phyloP scores from a whole-genome alignment of 92 coral and sea anemone species.

The Bergia puertoricense region DNA sequence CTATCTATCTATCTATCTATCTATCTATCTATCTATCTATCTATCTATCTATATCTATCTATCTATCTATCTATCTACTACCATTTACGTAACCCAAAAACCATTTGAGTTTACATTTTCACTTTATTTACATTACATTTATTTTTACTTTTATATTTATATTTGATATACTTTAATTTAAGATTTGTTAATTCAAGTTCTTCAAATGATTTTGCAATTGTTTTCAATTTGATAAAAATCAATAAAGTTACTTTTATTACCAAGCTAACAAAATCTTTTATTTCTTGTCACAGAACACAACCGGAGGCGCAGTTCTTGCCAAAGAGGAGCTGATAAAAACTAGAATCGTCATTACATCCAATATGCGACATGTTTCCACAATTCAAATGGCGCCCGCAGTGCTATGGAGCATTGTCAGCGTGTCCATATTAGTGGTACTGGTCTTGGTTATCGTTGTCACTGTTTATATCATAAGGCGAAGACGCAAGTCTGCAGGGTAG shows the following conservation, averaged over 20 bases:
- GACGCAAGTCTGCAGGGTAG: constrained; percentile 34
- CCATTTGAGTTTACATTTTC: no score
- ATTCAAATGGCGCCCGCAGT: constrained; percentile 24
- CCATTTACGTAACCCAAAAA: no score
- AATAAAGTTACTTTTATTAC: not conserved
- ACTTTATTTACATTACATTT: no score
- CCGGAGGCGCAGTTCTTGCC: constrained; percentile 79
- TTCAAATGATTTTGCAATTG: no score
- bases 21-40: no score
- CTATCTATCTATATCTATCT: no score
- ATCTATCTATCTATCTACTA: no score
- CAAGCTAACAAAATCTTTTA: not conserved
- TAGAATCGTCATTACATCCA: constrained; percentile 58
- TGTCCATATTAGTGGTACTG: constrained; percentile 39
- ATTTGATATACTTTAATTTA: no score
- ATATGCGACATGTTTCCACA: not conserved
- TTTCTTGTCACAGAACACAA: constrained; percentile 35
- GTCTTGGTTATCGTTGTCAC: constrained; percentile 43
- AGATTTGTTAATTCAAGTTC: no score
- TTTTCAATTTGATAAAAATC: no score
- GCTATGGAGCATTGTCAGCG: constrained; percentile 69
- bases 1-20: no score
- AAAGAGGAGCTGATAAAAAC: constrained; percentile 62
- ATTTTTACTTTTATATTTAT: no score
- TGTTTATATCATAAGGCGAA: constrained; percentile 24